These are phyloP conservation scores for Ormyrus rosae DNA, from an alignment of 2,888 invertebrate genomes.

Conservation along the genomic window DNA sequence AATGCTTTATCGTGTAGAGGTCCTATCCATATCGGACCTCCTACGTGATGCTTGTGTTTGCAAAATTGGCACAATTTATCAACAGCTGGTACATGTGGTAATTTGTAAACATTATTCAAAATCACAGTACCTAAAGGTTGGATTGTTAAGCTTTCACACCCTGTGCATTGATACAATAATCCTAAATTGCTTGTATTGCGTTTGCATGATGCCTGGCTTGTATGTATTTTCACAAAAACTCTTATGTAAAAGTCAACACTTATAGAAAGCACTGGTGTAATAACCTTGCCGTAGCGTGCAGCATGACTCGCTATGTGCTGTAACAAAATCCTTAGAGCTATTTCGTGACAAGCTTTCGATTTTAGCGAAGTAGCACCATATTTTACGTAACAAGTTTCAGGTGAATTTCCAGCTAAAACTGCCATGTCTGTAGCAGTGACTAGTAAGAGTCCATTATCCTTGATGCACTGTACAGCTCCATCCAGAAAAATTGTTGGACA, in stretches of 20 bases:
- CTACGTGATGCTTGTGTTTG: conserved; percentile 85
- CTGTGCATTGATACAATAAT: conserved; percentile 92
- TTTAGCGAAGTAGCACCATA: conserved; percentile 94
- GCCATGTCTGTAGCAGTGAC: conserved; percentile 99
- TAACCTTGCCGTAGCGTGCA: conserved; percentile 94
- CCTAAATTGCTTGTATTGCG: conserved; percentile 90
- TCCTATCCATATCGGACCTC: conserved; percentile 96
- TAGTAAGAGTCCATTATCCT: conserved; percentile 90
- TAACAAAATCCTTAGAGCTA: conserved; percentile 94
- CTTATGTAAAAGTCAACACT: conserved; percentile 98
- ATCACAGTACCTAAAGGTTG: conserved; percentile 86
- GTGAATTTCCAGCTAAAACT: conserved; percentile 94
- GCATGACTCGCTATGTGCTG: conserved; percentile 94
- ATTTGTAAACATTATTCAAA: conserved; percentile 79
- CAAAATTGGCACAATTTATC: conserved; percentile 85
- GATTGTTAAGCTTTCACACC: conserved; percentile 88
- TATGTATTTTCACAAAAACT: conserved; percentile 91
- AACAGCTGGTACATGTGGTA: conserved; percentile 85
- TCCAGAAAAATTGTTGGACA: conserved; percentile 95
- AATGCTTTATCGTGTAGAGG: conserved; percentile 89
- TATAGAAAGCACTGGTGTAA: conserved; percentile 91
- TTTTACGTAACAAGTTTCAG: conserved; percentile 94
- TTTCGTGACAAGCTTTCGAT: conserved; percentile 94
- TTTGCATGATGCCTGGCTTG: conserved; percentile 91
- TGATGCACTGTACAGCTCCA: conserved; percentile 88